Conservation (phyloP, 2,888 invertebrate genomes). For the Phasia obesa region DNA sequence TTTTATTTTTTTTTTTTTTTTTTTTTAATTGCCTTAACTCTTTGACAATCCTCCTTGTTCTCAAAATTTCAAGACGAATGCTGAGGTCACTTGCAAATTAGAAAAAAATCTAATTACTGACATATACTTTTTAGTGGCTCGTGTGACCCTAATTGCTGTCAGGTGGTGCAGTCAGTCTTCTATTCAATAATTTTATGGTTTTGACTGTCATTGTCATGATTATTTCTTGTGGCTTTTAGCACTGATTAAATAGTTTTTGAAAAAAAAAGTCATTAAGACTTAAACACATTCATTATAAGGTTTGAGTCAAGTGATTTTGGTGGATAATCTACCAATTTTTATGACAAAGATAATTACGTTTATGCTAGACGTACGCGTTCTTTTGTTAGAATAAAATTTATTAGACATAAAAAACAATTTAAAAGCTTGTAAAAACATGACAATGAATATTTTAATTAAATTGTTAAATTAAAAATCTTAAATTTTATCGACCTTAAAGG, state of each 20-base stretch:
- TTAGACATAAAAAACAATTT: no score
- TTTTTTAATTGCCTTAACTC: no score
- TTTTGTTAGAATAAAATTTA: no score
- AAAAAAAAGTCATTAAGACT: constrained; percentile 39
- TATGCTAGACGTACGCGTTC: background rate
- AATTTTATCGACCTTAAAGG: no score
- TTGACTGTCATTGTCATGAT: constrained; percentile 45
- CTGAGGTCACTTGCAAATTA: background rate
- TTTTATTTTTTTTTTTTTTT: no score
- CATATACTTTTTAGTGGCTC: constrained; percentile 27
- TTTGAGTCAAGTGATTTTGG: constrained; percentile 26
- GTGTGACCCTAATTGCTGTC: constrained; percentile 60
- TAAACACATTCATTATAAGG: constrained; percentile 29
- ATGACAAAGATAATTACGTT: constrained; percentile 10
- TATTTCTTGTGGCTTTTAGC: constrained; percentile 38
- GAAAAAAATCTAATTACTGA: constrained; percentile 13
- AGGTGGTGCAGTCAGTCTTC: constrained; percentile 46
- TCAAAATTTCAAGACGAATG: background rate
- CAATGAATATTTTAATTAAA: no score
- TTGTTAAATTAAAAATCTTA: no score
- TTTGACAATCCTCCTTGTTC: no score
- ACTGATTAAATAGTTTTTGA: constrained; percentile 34
- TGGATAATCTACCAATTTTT: background rate
- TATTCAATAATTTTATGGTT: constrained; percentile 15
- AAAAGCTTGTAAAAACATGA: no score